Evolutionary conservation across 1,140 invertebrate species (phyloP), one percentile per base, ranked within the genome.

Genomic region (Contarinia nasturtii): DNA sequence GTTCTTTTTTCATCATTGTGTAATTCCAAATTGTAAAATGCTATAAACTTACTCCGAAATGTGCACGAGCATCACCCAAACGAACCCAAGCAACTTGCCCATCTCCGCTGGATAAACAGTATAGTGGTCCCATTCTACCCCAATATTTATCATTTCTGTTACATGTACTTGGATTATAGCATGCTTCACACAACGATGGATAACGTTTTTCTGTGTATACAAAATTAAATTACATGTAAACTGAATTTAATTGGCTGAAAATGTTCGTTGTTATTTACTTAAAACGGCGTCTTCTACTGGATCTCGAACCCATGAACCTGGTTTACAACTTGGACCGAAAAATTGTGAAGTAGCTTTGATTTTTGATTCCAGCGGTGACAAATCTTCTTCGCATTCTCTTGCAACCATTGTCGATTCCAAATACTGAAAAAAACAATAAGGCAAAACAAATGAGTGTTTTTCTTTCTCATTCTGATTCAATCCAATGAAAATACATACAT

Each of bases 31-130:
- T 48, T 7, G 11, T 12, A 5, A 45, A 40, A 8, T 38, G 34
- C 22, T 46, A 18, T n/a, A 33, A 40, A 49, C 61, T 64, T 56
- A 82, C 73, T 51, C 72, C 72, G 54, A 83, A 84, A 56, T 81
- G 78, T 33, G 68, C 55, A 7, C 57, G 55, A 2, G 75, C 70
- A 55, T 80, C 76, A 46, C 75, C 72, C 1, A 75, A 61, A 49
- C 81, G 75, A 0, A 82, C 74, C 77, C 87, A 92, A 21, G 82
- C 80, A 11, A 89, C 71, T 54, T 90, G 80, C 0, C 85, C 88
- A 4, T 67, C 66, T 17, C 77, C 76, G 50, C 82, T 79, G 14
- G 75, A 75, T 11, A 93, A 61, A 57, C 89, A 94, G 18, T 76
- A 65, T 1, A 91, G 64, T 0, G 84, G 76, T 7, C 88, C 88